phyloP scores from a whole-genome alignment of 92 coral and sea anemone species.

The Zoanthus sansibaricus region DNA sequence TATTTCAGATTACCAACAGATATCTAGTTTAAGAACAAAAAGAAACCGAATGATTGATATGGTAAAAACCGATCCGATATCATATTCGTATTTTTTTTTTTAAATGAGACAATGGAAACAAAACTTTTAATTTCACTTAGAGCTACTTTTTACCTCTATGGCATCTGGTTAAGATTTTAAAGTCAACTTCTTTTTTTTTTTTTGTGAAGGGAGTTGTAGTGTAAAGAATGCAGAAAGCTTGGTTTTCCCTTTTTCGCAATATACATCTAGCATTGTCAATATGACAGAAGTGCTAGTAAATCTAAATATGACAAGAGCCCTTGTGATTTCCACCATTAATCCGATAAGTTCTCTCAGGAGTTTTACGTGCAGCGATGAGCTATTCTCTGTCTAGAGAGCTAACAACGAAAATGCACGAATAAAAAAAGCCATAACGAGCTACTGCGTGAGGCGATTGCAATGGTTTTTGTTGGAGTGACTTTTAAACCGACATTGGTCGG shows the following conservation, averaged over 20 bases:
- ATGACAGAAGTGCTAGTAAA: background rate
- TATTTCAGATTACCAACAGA: background rate
- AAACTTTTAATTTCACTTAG: background rate
- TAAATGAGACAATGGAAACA: background rate
- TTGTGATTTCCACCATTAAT: background rate
- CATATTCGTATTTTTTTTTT: background rate
- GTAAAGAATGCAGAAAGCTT: background rate
- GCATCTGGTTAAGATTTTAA: background rate
- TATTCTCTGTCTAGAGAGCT: background rate
- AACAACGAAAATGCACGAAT: background rate
- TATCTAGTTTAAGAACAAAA: background rate
- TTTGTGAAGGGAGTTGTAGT: background rate
- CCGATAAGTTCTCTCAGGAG: background rate
- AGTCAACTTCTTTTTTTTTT: background rate
- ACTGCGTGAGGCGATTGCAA: background rate
- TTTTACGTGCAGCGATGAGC: conserved; percentile 7
- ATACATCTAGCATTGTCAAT: background rate
- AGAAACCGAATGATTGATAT: background rate
- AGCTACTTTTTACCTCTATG: background rate
- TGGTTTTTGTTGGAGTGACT: background rate
- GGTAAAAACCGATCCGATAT: background rate
- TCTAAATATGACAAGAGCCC: background rate
- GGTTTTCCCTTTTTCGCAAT: background rate
- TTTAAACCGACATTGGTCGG: background rate
- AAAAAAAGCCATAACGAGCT: background rate